Conservation (phyloP, 2,797 vertebrate genomes). For the Mormyrops boulengeri region DNA sequence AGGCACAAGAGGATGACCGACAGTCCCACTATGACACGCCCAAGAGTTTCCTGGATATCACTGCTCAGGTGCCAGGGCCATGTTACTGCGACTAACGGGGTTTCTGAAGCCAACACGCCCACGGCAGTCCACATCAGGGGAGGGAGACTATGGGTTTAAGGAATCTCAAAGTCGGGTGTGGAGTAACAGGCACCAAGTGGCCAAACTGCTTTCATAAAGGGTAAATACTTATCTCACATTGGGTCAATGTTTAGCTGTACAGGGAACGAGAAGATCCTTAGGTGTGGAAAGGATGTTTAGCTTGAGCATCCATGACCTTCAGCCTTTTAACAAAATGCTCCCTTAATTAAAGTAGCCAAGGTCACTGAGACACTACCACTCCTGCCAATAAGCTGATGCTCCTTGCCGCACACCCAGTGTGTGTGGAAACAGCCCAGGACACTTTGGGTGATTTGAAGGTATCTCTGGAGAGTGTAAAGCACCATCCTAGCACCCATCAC, state of each 20-base stretch:
- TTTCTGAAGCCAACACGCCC: background rate
- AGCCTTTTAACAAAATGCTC: background rate
- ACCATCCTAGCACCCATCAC: background rate
- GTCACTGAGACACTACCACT: background rate
- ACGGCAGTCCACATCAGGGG: background rate
- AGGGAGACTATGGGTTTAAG: background rate
- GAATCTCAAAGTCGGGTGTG: background rate
- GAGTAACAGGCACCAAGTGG: background rate
- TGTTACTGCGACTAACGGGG: background rate
- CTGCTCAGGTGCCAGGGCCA: background rate
- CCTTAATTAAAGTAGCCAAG: background rate
- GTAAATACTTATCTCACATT: background rate
- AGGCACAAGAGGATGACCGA: background rate
- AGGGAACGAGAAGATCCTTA: background rate
- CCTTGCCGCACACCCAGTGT: background rate
- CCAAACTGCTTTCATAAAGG: background rate
- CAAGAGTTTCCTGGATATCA: background rate
- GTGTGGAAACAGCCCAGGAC: background rate
- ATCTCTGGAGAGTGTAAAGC: background rate
- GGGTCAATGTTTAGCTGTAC: background rate
- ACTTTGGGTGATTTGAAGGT: background rate
- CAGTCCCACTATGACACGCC: conserved; percentile 13
- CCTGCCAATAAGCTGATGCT: background rate
- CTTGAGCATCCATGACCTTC: background rate
- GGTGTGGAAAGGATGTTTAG: background rate